A percentile compares a stretch with the other conserved stretches of the same genome.
Evolutionary conservation across 2,113 vertebrate genomes (phyloP).

Genomic region (Pleuronectes platessa): DNA sequence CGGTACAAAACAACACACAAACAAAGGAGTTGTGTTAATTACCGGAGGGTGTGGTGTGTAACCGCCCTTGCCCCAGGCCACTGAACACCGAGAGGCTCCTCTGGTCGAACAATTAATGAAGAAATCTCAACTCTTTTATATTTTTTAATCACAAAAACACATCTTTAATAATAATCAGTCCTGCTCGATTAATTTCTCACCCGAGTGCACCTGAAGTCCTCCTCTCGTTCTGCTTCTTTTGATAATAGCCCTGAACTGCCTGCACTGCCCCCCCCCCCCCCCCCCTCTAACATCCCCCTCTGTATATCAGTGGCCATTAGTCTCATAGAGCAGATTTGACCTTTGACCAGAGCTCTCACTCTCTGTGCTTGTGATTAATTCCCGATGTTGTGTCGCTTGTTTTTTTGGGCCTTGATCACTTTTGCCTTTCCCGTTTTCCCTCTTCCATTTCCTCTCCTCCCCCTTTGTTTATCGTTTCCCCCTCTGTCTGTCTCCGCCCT

Average conservation of each 20-base stretch:
- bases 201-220: slow-evolving; percentile 46
- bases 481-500: slow-evolving; percentile 1
- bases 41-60: slow-evolving; percentile 34
- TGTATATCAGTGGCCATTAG: slow-evolving; percentile 50
- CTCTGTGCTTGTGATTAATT: slow-evolving; percentile 67
- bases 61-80: slow-evolving; percentile 41
- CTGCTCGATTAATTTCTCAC: slow-evolving; percentile 45
- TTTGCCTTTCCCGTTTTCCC: slow-evolving; percentile 57
- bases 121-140: slow-evolving; percentile 11
- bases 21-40: slow-evolving; percentile 50
- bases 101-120: slow-evolving; percentile 48
- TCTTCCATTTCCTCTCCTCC: slow-evolving; percentile 33
- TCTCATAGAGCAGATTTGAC: slow-evolving; percentile 36
- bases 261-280: slow-evolving; percentile 20
- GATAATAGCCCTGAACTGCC: slow-evolving; percentile 30
- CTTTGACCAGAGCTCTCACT: slow-evolving; percentile 49
- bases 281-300: not conserved
- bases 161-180: slow-evolving; percentile 70
- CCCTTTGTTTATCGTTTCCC: slow-evolving; percentile 1
- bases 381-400: slow-evolving; percentile 63
- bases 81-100: slow-evolving; percentile 43
- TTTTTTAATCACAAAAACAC: slow-evolving; percentile 48
- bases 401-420: slow-evolving; percentile 80
- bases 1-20: not conserved
- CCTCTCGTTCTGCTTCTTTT: slow-evolving; percentile 39